Conservation (phyloP, 1,140 invertebrate species). For the Cyclargus thomasi region DNA sequence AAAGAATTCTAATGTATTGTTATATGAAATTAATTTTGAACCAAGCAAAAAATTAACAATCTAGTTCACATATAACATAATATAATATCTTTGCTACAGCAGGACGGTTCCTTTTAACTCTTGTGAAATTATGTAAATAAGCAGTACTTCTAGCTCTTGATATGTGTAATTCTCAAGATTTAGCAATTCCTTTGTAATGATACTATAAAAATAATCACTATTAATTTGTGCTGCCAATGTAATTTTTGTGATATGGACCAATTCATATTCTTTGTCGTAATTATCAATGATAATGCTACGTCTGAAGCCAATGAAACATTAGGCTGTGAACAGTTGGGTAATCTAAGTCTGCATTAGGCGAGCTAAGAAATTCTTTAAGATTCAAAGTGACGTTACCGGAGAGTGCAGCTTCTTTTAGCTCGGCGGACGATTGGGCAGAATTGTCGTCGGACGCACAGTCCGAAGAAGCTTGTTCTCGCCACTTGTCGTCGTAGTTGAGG, state of each 20-base stretch:
- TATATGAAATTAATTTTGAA: not conserved
- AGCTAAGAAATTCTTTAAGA: slow-evolving; percentile 56
- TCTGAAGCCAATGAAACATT: slow-evolving; percentile 71
- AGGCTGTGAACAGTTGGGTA: slow-evolving; percentile 68
- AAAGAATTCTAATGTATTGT: too few species aligned
- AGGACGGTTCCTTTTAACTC: slow-evolving; percentile 60
- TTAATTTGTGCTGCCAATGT: not conserved
- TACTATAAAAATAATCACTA: slow-evolving; percentile 14
- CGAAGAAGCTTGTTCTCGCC: slow-evolving; percentile 51
- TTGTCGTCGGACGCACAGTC: slow-evolving; percentile 66
- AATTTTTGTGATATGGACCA: slow-evolving; percentile 30
- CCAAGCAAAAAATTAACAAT: not conserved
- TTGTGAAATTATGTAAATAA: slow-evolving; percentile 37
- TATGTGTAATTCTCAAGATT: slow-evolving; percentile 48
- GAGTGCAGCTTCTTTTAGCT: slow-evolving; percentile 41
- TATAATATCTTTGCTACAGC: slow-evolving; percentile 47
- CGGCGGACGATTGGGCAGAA: slow-evolving; percentile 54
- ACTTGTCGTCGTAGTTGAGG: slow-evolving; percentile 58
- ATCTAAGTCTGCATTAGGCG: slow-evolving; percentile 62
- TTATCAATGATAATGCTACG: slow-evolving; percentile 45
- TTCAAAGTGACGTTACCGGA: slow-evolving; percentile 48
- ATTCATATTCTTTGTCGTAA: slow-evolving; percentile 26
- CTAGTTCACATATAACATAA: slow-evolving; percentile 27
- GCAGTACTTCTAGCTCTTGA: slow-evolving; percentile 46
- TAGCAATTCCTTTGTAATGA: slow-evolving; percentile 2